These are phyloP conservation scores for Stegastes partitus DNA, from an alignment of 2,113 vertebrate species.

Conservation along the genomic window DNA sequence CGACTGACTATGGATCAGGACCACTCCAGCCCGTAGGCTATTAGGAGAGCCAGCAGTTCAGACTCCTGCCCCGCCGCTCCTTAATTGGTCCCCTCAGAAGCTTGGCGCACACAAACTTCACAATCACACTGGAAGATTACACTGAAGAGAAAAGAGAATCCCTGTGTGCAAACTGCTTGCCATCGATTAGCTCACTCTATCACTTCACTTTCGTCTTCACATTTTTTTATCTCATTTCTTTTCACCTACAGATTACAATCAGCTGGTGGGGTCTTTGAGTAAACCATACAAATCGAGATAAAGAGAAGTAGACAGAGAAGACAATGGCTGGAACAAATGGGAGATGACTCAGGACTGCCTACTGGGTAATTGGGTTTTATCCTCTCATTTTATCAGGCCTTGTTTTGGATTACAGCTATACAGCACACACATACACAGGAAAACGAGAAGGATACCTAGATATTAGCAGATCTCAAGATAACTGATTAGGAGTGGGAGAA, in stretches of 20 bases:
- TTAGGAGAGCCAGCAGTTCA: slow-evolving; percentile 68
- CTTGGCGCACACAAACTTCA: slow-evolving; percentile 52
- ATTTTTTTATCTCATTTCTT: slow-evolving; percentile 55
- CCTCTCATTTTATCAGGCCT: slow-evolving; percentile 71
- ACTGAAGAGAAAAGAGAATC: slow-evolving; percentile 63
- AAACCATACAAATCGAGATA: slow-evolving; percentile 75
- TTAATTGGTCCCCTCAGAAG: slow-evolving; percentile 80
- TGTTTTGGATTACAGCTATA: slow-evolving; percentile 72
- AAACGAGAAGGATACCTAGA: slow-evolving; percentile 47
- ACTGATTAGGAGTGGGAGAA: slow-evolving; percentile 47
- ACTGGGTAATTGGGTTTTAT: slow-evolving; percentile 78
- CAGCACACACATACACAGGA: slow-evolving; percentile 32
- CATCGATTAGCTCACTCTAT: slow-evolving; percentile 79
- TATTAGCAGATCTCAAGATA: slow-evolving; percentile 59
- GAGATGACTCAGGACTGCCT: slow-evolving; percentile 67
- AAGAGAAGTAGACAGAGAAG: slow-evolving; percentile 47
- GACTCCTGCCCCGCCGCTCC: slow-evolving; percentile 52
- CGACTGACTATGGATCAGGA: slow-evolving; percentile 67
- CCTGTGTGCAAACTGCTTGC: slow-evolving; percentile 46
- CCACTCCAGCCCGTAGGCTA: slow-evolving; percentile 62
- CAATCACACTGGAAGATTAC: slow-evolving; percentile 68
- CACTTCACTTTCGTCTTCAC: slow-evolving; percentile 69
- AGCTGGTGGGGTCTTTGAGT: slow-evolving; percentile 68
- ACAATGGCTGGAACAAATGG: slow-evolving; percentile 71
- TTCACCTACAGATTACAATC: slow-evolving; percentile 75